Base-by-base conservation (phyloP, 2,888 invertebrate species). In the Polymixis lichenea region DNA sequence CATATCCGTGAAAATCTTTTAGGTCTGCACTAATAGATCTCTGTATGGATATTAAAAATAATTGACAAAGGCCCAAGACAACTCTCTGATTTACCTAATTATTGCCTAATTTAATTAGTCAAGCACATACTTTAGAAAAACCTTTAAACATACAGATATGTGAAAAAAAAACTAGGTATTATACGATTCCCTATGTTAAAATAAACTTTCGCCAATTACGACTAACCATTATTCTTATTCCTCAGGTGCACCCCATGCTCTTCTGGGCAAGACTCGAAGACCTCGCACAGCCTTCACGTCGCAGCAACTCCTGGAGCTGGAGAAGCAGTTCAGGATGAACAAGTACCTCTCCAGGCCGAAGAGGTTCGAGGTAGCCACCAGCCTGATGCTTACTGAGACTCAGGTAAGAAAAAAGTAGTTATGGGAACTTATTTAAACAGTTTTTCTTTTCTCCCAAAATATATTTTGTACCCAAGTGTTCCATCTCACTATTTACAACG, bases 261-360 rank as follows among this genome's bases (percentile, higher is more conserved):
- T 96, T 0, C 95, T 96, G 22, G 96, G 96, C 69, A 96, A 96
- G 91, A 96, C 96, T 3, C 92, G 96, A 5, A 97, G 99, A 85
- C 99, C 99, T 0, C 97, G 99, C 77, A 99, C 99, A 0, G 99
- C 99, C 2, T 99, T 99, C 97, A 99, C 99, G 2, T 98, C 98
- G 25, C 99, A 99, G 92, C 99, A 99, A 92, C 97, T 99, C 32
- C 97, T 99, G 88, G 99, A 99, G 95, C 96, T 99, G 91, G 99
- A 99, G 96, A 98, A 99, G 94, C 99, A 99, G 96, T 99, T 99
- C 97, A 98, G 99, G 81, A 99, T 99, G 97, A 99, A 99, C 97
- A 99, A 99, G 96, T 99, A 99, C 97, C 97, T 99, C 64, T 99
- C 99, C 53, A 97, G 99, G 88, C 99, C 99, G 32, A 99, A 99